Base-by-base conservation (phyloP, 2,888 invertebrate species). In the Atrina japonica region DNA sequence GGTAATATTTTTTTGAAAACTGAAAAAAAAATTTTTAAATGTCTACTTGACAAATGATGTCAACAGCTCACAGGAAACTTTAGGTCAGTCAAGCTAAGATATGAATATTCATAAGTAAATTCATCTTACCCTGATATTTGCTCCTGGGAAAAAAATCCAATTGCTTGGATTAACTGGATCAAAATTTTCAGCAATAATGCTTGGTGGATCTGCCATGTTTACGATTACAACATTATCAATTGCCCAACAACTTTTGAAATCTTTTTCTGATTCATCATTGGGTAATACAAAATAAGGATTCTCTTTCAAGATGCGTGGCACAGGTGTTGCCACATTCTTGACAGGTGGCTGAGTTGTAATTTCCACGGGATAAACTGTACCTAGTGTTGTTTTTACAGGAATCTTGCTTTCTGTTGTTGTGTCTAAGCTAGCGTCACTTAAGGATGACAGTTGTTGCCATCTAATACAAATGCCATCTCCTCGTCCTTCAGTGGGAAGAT, bases 81-180 rank as follows among this genome's bases (percentile, higher is more conserved):
- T n/a, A n/a, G n/a, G n/a, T n/a, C n/a, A n/a, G n/a, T n/a, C n/a
- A n/a, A n/a, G n/a, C n/a, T n/a, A n/a, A n/a, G n/a, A n/a, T n/a
- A n/a, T n/a, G n/a, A n/a, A n/a, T n/a, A n/a, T n/a, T n/a, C 5
- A 35, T 35, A 35, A 7, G 35, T 35, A 35, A 35, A 35, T 35
- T 35, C 6, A 35, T 35, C 71, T 66, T 80, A 91, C 91, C 84
- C 88, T 85, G 27, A 91, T 85, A 50, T 83, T 82, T 6, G 88
- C 91, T 18, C 91, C 91, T 16, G 91, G 91, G 66, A 91, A 91
- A 74, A 90, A 90, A 9, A 91, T 80, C 89, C 90, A 91, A 68
- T 91, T 86, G 58, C 88, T 78, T 3, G 90, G 88, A 66, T 90
- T 87, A 35, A 91, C 77, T 6, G 91, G 91, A 76, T 91, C 90